Evolutionary conservation across 2,888 invertebrate genomes (phyloP), one percentile per base, ranked within the genome.

Genomic region (Drosophila koepferae): DNA sequence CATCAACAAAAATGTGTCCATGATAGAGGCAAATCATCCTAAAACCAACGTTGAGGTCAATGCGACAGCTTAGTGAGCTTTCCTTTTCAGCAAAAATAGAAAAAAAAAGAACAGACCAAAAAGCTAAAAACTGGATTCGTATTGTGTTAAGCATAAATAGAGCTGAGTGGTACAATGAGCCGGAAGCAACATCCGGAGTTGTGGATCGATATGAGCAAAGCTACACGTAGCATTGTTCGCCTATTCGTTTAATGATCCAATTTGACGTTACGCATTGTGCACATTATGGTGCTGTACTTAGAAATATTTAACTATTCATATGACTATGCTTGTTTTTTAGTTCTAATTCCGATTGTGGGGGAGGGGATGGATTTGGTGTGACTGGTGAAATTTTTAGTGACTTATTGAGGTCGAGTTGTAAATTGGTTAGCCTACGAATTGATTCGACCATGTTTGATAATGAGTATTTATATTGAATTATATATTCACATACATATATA

Each of bases 171-270:
- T 66, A 90, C 85, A 80, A 92, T 88, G 91, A 92, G 90, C 89
- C 92, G 92, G 92, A 92, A 91, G 89, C 79, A 69, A 91, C 92
- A 91, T 92, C 92, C 91, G 91, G 91, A 85, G 88, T 87, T 81
- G 69, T 76, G 87, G 85, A 85, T 85, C 85, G 90, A 90, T 88
- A 82, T 87, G 81, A 89, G 85, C 82, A 71, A 64, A 80, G 74
- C 82, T 75, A 79, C 81, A 81, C 72, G 66, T 71, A 77, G 77
- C 70, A 68, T 70, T 82, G 90, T 90, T 90, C 77, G 79, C 66
- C 70, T 84, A 69, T 80, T 77, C 68, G 81, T 86, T 84, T 86
- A 86, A 90, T 82, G 89, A 87, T 91, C 89, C 86, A 84, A 90
- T 88, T 88, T 86, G 74, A 67, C 89, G 91, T 91, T 90, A 91